Percentiles rank a stretch among this genome's conserved stretches.
These are phyloP conservation scores for Malurus leucopterus DNA, from an alignment of 2,797 vertebrate species.

Conservation along the genomic window DNA sequence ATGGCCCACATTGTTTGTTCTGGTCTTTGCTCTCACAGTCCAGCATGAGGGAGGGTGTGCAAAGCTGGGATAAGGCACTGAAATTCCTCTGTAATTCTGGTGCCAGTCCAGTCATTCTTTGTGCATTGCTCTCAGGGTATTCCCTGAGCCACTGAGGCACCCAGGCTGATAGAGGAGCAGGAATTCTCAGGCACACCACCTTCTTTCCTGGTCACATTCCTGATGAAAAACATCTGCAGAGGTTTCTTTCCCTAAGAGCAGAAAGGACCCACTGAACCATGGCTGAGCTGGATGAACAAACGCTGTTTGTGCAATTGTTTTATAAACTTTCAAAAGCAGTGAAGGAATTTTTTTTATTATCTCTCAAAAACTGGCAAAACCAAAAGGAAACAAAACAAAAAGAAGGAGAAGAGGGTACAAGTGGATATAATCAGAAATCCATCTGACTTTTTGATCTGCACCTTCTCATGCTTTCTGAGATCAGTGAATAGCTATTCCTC, in stretches of 20 bases:
- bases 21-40: background rate
- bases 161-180: rapidly evolving
- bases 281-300: background rate
- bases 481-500: background rate
- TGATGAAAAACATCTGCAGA: constrained; percentile 32
- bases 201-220: background rate
- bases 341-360: background rate
- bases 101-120: background rate
- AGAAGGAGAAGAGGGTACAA: background rate
- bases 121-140: background rate
- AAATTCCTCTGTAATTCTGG: background rate
- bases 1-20: background rate
- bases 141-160: background rate
- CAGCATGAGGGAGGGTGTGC: background rate
- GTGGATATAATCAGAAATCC: background rate
- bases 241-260: background rate
- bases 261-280: background rate
- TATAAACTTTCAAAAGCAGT: background rate
- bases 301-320: constrained; percentile 5
- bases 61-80: background rate
- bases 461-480: background rate
- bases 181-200: background rate
- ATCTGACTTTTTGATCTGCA: background rate
- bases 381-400: background rate
- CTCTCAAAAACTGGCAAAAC: background rate